phyloP scores from a whole-genome alignment of 2,797 vertebrate species.

The Toxotes lorentzi region DNA sequence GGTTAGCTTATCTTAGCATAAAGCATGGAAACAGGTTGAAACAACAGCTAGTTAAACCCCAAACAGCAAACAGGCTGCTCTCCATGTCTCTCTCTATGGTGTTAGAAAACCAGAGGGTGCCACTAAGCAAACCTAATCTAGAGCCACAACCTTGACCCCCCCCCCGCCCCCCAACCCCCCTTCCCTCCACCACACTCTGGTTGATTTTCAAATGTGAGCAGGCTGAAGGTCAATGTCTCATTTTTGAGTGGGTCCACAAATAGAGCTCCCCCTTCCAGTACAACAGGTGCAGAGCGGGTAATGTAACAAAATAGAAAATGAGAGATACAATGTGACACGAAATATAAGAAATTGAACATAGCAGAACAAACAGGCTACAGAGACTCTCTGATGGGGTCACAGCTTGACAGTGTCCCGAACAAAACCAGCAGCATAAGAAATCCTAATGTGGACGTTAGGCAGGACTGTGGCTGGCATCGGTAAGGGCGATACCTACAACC shows the following conservation, averaged over 20 bases:
- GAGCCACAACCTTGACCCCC: background rate
- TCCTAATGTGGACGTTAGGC: background rate
- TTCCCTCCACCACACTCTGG: background rate
- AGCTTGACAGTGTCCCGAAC: background rate
- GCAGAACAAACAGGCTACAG: constrained; percentile 3
- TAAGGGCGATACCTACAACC: background rate
- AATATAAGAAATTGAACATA: constrained; percentile 11
- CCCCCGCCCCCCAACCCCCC: background rate
- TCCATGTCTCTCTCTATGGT: background rate
- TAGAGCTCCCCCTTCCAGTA: background rate
- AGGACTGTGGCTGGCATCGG: background rate
- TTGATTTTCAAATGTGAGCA: constrained; percentile 25
- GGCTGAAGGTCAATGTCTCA: constrained; percentile 28
- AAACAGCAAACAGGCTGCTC: background rate
- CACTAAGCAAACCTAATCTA: background rate
- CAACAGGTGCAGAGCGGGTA: constrained; percentile 11
- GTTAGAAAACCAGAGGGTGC: background rate
- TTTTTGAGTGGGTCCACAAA: constrained; percentile 3
- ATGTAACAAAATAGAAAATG: constrained; percentile 22
- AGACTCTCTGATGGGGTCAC: constrained; percentile 18
- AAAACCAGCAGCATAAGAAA: background rate
- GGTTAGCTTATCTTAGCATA: background rate
- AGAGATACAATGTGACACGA: constrained; percentile 22
- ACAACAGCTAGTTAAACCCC: background rate
- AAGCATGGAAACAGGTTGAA: background rate